phyloP scores from a whole-genome alignment of 2,113 vertebrate genomes.

The Urocitellus parryii region DNA sequence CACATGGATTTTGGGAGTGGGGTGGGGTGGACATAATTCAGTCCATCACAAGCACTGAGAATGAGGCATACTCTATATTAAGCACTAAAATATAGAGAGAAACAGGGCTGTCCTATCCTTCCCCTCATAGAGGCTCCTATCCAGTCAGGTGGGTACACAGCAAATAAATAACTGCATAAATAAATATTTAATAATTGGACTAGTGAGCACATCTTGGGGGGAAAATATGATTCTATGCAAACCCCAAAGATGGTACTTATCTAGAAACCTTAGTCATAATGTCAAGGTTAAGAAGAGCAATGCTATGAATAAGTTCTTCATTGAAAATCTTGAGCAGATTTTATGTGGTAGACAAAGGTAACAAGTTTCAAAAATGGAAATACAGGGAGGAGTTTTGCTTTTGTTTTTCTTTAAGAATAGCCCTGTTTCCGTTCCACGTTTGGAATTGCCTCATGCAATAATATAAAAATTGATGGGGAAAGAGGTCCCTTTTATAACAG shows the following conservation, averaged over 20 bases:
- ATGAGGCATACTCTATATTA: neutral
- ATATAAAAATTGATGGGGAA: constrained; percentile 55
- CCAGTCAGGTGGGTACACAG: neutral
- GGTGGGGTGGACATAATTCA: neutral
- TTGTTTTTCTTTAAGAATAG: neutral
- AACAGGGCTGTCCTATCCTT: too few species aligned
- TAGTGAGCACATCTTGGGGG: neutral
- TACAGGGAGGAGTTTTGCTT: neutral
- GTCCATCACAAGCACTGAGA: neutral
- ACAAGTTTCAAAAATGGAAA: constrained; percentile 48
- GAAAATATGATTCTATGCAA: neutral
- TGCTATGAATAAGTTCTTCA: neutral
- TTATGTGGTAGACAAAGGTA: constrained; percentile 29
- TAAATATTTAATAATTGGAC: neutral
- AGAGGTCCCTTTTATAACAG: constrained; percentile 24
- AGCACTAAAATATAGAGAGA: neutral
- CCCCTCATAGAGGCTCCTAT: neutral
- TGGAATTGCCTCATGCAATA: constrained; percentile 14
- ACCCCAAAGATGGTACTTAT: neutral
- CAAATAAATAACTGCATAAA: neutral
- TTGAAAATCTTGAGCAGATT: constrained; percentile 16
- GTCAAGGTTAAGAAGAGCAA: constrained; percentile 40
- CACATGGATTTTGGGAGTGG: neutral
- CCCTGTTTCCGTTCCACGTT: constrained; percentile 1
- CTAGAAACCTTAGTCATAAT: neutral